A percentile compares a stretch with the other conserved stretches of the same genome.
Evolutionary conservation across 2,113 vertebrate genomes (phyloP).

Genomic region (Crotalus viridis): DNA sequence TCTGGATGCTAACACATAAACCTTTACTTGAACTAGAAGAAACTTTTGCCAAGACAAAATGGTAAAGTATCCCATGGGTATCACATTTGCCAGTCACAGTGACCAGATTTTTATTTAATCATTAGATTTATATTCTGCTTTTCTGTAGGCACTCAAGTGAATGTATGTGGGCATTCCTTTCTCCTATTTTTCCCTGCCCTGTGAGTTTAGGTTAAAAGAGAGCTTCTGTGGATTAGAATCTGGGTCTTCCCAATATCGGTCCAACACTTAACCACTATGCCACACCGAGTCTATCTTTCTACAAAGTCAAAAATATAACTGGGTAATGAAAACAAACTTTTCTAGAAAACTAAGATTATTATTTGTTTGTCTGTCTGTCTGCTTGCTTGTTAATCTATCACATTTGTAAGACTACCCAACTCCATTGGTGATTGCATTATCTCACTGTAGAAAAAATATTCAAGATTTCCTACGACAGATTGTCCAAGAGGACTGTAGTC

Average conservation of each 20-base stretch:
- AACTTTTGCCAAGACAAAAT: fast-evolving
- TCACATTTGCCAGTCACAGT: fast-evolving
- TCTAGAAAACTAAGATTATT: conserved; percentile 13
- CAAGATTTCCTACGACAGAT: background rate
- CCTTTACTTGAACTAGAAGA: fast-evolving
- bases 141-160: background rate
- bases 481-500: background rate
- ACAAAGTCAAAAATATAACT: fast-evolving
- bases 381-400: background rate
- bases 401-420: background rate
- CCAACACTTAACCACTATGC: background rate
- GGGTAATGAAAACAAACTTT: background rate
- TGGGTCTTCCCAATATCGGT: background rate
- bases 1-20: background rate
- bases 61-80: fast-evolving
- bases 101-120: background rate
- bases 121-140: background rate
- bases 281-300: background rate
- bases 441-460: background rate
- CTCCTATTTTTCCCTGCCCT: background rate
- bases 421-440: background rate
- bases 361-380: background rate
- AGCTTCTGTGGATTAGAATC: background rate
- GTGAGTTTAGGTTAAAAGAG: background rate
- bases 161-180: background rate